These are phyloP conservation scores for Tryphoninae sp. DNA, from an alignment of 2,888 invertebrate species.

Conservation along the genomic window DNA sequence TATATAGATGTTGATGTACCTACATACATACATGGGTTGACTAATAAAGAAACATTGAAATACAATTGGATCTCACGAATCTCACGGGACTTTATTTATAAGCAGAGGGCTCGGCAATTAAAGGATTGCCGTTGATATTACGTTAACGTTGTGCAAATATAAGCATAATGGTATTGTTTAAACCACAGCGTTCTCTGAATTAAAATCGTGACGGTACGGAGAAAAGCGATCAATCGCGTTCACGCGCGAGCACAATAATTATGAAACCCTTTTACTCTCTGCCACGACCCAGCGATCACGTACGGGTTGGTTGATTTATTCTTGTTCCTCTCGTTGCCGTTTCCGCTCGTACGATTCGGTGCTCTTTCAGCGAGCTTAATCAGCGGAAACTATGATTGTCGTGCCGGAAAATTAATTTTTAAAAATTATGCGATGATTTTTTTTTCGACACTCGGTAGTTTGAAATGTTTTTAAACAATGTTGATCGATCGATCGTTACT, in stretches of 20 bases:
- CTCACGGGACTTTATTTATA: constrained; percentile 45
- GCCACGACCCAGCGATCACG: not conserved
- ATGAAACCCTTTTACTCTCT: constrained; percentile 52
- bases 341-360: not conserved
- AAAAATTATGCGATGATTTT: not conserved
- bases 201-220: constrained; percentile 10
- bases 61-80: constrained; percentile 14
- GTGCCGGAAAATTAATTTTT: not conserved
- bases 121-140: not conserved
- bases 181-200: not conserved
- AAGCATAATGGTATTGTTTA: not conserved
- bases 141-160: not conserved
- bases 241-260: constrained; percentile 68
- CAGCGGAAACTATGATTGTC: not conserved
- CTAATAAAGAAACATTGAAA: constrained; percentile 1
- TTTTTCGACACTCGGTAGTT: not conserved
- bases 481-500: not conserved
- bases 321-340: not conserved
- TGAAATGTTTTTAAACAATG: not conserved
- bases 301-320: constrained; percentile 2
- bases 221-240: constrained; percentile 71
- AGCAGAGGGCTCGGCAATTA: constrained; percentile 24
- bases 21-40: not conserved
- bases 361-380: not conserved
- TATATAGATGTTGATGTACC: no score